phyloP scores from a whole-genome alignment of 2,797 vertebrate genomes.

The Trematomus bernacchii region DNA sequence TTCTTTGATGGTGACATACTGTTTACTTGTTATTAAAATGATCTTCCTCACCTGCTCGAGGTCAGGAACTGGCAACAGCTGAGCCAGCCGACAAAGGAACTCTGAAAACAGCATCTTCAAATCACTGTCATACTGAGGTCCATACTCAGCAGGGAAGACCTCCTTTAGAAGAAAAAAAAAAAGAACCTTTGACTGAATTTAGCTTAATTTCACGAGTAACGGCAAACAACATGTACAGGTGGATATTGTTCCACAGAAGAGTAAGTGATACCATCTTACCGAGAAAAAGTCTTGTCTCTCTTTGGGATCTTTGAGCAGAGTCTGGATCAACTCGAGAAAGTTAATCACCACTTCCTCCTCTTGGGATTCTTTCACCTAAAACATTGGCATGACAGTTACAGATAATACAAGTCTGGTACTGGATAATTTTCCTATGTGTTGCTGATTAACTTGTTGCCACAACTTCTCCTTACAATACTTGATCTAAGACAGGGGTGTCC shows the following conservation, averaged over 20 bases:
- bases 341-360: constrained; percentile 61
- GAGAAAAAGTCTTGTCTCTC: constrained; percentile 76
- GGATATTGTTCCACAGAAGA: background rate
- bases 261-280: constrained; percentile 56
- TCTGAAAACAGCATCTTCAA: constrained; percentile 87
- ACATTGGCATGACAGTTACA: background rate
- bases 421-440: background rate
- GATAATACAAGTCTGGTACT: background rate
- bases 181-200: background rate
- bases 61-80: constrained; percentile 83
- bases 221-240: background rate
- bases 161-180: constrained; percentile 71
- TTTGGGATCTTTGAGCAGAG: constrained; percentile 76
- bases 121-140: constrained; percentile 82
- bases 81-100: constrained; percentile 85
- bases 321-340: constrained; percentile 76
- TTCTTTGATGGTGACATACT: too few relatives aligned
- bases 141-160: constrained; percentile 84
- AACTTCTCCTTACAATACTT: background rate
- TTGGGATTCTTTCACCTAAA: constrained; percentile 58
- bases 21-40: background rate
- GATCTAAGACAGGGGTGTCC: too few relatives aligned
- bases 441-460: background rate
- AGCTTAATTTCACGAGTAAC: too few relatives aligned
- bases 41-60: constrained; percentile 81